Percentiles rank a stretch among this genome's conserved stretches.
Evolutionary conservation across 2,113 vertebrate species (phyloP).

Genomic region (Etia nguti): DNA sequence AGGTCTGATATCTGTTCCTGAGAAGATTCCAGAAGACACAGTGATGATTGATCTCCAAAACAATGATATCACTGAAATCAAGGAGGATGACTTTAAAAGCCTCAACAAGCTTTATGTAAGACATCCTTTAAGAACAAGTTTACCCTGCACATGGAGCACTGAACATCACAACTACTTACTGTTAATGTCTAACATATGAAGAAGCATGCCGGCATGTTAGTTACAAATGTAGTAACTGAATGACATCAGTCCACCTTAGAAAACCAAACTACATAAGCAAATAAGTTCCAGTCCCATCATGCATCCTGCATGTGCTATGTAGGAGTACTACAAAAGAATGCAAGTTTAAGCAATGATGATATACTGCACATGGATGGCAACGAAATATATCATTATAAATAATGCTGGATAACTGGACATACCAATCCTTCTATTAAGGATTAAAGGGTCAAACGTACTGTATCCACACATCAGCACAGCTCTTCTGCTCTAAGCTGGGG

Average conservation of each 20-base stretch:
- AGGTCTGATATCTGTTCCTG: constrained; percentile 88
- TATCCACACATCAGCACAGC: not conserved
- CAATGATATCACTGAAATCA: constrained; percentile 95
- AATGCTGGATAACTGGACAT: not conserved
- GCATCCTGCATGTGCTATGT: not conserved
- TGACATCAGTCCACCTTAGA: not conserved
- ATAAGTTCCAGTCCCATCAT: not conserved
- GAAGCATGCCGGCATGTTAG: not conserved
- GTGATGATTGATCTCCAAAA: constrained; percentile 95
- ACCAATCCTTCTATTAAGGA: not conserved
- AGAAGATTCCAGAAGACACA: constrained; percentile 86
- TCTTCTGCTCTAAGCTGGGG: not conserved
- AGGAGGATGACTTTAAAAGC: constrained; percentile 91
- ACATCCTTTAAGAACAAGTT: not conserved
- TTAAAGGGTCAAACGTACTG: not conserved
- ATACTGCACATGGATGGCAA: not conserved
- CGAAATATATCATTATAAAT: not conserved
- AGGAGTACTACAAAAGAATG: not conserved
- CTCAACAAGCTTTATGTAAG: constrained; percentile 83
- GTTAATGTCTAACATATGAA: not conserved
- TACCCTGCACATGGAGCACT: not conserved
- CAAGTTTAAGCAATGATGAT: not conserved
- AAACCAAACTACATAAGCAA: not conserved
- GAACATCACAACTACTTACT: not conserved
- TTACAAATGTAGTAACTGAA: not conserved